Evolutionary conservation across 2,113 vertebrate species (phyloP), one percentile per base, ranked within the genome.

Genomic region (Rhizomys pruinosus): DNA sequence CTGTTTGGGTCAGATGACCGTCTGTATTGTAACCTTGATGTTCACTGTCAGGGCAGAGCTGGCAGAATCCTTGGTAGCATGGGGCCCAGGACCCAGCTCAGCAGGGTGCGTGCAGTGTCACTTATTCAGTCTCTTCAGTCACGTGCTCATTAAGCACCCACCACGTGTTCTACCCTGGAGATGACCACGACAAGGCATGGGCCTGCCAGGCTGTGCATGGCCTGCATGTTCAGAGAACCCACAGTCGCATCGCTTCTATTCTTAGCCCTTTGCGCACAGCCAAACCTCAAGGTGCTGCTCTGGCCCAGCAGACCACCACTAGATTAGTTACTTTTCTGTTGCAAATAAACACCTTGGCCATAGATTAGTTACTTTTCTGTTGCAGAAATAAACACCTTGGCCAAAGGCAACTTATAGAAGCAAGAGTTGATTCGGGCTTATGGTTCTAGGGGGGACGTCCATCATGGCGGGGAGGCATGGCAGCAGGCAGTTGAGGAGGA

Each of bases 181-280:
- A 64, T 3, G 73, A 59, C 25, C 15, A 13, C 1, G 22, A 22
- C 34, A 13, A 37, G 25, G 42, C 19, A 10, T 0, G 0, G 63
- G 3, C 16, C 63, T 39, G 42, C 10, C 29, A 32, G 13, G 34
- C 47, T 16, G 5, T 64, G 44, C 32, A 9, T 7, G 27, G n/a
- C 25, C 15, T 7, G 0, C 0, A 0, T 59, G 16, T 63, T 44
- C 66, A 80, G 47, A 19, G 55, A n/a, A 34, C 37, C 63, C 42
- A 34, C 7, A 3, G 34, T 13, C 71, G 12, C 7, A 0, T 37
- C 6, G 3, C 16, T 39, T 16, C 17, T 25, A 32, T 66, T 16
- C 47, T 10, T 22, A 52, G 47, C 27, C 23, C 34, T 80, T 66
- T 32, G 3, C 37, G 22, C 8, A 9, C 44, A 47, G 19, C 13